Evolutionary conservation across 2,113 vertebrate genomes (phyloP).

Genomic region (Serilophus lunatus): DNA sequence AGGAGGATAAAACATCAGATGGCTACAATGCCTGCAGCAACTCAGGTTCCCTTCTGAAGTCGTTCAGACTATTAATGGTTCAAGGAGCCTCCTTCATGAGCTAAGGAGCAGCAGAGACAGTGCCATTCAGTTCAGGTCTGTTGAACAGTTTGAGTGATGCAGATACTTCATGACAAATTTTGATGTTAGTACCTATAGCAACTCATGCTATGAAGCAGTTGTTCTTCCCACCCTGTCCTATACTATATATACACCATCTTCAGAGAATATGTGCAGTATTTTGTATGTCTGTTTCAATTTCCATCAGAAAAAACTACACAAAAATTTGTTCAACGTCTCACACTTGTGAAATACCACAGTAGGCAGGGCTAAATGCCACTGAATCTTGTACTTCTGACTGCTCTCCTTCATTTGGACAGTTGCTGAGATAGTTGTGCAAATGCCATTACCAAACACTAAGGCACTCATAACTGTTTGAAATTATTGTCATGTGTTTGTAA

Average conservation of each 20-base stretch:
- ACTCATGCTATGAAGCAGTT: background rate
- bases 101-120: background rate
- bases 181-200: slow-evolving; percentile 11
- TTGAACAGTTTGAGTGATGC: background rate
- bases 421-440: background rate
- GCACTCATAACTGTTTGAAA: background rate
- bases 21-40: background rate
- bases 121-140: background rate
- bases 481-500: background rate
- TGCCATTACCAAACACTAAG: background rate
- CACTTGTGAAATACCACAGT: background rate
- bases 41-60: background rate
- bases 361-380: background rate
- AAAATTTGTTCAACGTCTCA: background rate
- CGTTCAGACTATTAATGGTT: background rate
- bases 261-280: background rate
- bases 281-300: background rate
- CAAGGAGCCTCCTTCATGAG: background rate
- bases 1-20: background rate
- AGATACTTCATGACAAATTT: background rate
- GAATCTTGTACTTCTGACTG: background rate
- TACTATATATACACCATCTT: background rate
- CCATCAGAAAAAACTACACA: background rate
- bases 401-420: background rate
- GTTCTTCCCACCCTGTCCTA: background rate